Evolutionary conservation across 2,797 vertebrate genomes (phyloP).

Genomic region (Ara ararauna): DNA sequence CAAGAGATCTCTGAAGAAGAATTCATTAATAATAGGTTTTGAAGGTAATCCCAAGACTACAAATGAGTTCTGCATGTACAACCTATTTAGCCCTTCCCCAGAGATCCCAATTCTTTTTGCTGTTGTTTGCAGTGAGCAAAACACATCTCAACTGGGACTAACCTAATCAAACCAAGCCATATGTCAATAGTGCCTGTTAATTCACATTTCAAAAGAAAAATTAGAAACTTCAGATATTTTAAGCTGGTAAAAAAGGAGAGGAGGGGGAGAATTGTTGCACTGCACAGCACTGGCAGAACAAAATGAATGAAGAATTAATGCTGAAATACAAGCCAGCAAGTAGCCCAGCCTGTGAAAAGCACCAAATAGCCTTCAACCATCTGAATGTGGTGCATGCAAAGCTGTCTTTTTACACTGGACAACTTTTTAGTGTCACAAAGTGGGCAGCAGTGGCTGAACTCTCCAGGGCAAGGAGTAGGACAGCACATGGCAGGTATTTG

Average conservation of each 20-base stretch:
- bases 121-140: not conserved
- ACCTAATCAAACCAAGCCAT: not conserved
- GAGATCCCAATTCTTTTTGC: not conserved
- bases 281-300: not conserved
- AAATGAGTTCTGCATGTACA: not conserved
- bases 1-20: not conserved
- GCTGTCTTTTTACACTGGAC: not conserved
- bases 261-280: not conserved
- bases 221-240: not conserved
- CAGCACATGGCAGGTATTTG: fast-evolving
- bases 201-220: not conserved
- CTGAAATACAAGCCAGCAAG: not conserved
- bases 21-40: not conserved
- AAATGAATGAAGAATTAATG: not conserved
- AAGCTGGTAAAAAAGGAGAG: not conserved
- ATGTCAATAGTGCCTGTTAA: not conserved
- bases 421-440: not conserved
- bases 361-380: not conserved
- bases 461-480: not conserved
- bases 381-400: not conserved
- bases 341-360: not conserved
- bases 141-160: not conserved
- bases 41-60: not conserved
- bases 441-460: not conserved
- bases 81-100: not conserved